Conservation (phyloP, 2,113 vertebrate genomes). For the Pagrus major region DNA sequence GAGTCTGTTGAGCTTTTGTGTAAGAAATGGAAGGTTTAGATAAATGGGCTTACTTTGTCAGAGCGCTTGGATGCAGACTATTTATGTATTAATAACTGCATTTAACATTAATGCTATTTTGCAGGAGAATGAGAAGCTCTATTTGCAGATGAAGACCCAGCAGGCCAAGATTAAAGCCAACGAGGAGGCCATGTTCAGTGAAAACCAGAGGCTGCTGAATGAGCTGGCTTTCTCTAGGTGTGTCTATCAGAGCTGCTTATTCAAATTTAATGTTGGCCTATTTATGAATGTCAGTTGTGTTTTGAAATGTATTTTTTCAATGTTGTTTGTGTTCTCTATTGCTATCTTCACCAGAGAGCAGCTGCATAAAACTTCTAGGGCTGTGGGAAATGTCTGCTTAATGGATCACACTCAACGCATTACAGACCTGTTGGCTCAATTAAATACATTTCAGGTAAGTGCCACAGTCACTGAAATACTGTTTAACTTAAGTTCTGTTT, state of each 20-base stretch:
- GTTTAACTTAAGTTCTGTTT: neutral
- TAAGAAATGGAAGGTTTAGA: neutral
- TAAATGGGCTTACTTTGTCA: neutral
- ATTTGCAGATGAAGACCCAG: slow-evolving; percentile 90
- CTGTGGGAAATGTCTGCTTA: slow-evolving; percentile 66
- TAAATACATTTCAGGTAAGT: slow-evolving; percentile 85
- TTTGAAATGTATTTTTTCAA: neutral
- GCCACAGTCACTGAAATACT: neutral
- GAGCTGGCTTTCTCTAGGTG: slow-evolving; percentile 85
- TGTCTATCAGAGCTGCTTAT: neutral
- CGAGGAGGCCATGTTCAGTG: slow-evolving; percentile 92
- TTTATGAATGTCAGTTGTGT: neutral
- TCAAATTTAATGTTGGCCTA: too few relatives aligned
- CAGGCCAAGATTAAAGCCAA: slow-evolving; percentile 89
- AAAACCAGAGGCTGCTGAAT: slow-evolving; percentile 89
- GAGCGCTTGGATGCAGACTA: neutral
- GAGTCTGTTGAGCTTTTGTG: neutral
- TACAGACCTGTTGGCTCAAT: slow-evolving; percentile 86
- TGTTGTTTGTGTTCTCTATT: neutral
- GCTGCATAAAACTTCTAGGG: slow-evolving; percentile 77
- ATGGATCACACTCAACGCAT: slow-evolving; percentile 79
- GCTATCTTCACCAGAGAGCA: slow-evolving; percentile 84
- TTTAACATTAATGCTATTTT: neutral
- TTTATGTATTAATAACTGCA: too few relatives aligned
- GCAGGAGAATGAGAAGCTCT: slow-evolving; percentile 95